Conservation (phyloP, 1,140 invertebrate genomes). For the Solenopsis invicta region DNA sequence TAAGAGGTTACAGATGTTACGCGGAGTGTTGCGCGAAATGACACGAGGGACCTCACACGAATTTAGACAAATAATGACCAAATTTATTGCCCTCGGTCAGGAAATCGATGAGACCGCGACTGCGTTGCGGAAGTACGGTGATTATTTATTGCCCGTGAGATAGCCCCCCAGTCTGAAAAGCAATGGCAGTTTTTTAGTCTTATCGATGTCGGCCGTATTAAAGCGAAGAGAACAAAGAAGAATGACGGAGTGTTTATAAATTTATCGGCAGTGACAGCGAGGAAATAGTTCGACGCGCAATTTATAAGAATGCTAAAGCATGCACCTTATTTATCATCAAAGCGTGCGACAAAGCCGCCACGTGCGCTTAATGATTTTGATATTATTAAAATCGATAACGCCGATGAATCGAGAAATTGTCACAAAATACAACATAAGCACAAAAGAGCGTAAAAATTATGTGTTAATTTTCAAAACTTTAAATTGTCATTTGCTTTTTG, state of each 20-base stretch:
- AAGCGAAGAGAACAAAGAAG: slow-evolving; percentile 37
- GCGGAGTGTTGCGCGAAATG: neutral
- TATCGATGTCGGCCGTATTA: slow-evolving; percentile 54
- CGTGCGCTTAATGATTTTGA: slow-evolving; percentile 40
- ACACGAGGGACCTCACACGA: neutral
- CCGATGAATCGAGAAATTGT: slow-evolving; percentile 13
- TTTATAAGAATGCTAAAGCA: slow-evolving; percentile 55
- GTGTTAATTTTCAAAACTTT: slow-evolving; percentile 5
- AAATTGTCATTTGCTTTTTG: neutral
- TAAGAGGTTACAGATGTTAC: neutral
- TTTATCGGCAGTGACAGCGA: slow-evolving; percentile 49
- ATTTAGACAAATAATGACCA: slow-evolving; percentile 49
- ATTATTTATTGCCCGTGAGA: slow-evolving; percentile 55
- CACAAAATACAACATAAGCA: neutral
- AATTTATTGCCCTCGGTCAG: slow-evolving; percentile 31
- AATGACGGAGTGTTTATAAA: slow-evolving; percentile 54
- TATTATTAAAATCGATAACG: slow-evolving; percentile 47
- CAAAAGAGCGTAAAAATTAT: neutral
- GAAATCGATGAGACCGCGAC: slow-evolving; percentile 42
- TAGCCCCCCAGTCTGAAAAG: slow-evolving; percentile 36
- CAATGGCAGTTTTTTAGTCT: slow-evolving; percentile 45
- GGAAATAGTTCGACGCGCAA: slow-evolving; percentile 54
- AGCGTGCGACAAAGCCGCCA: slow-evolving; percentile 34
- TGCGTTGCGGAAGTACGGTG: slow-evolving; percentile 1
- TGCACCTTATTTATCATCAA: slow-evolving; percentile 51